These are phyloP conservation scores for Sycophaga agraensis DNA, from an alignment of 1,140 invertebrate species.

Conservation along the genomic window DNA sequence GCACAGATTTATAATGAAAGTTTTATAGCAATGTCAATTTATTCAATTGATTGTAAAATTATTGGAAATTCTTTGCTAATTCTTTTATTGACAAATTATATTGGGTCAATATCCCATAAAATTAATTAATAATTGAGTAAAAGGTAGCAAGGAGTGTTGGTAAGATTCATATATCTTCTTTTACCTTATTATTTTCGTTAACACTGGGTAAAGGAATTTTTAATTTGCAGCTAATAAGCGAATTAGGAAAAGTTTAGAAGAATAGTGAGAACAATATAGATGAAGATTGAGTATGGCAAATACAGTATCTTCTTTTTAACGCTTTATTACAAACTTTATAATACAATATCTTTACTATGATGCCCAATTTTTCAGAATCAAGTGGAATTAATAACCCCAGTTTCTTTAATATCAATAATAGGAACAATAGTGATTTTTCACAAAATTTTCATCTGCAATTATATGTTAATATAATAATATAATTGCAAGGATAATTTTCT, in stretches of 20 bases:
- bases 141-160: no score
- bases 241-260: constrained; percentile 8
- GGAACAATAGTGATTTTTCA: constrained; percentile 11
- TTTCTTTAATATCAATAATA: constrained; percentile 11
- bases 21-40: no score
- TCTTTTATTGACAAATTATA: constrained; percentile 11
- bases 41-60: background rate
- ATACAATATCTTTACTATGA: constrained; percentile 11
- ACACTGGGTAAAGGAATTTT: background rate
- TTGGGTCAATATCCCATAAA: constrained; percentile 11
- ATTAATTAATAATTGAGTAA: constrained; percentile 3
- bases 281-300: constrained; percentile 14
- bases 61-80: background rate
- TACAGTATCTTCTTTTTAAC: constrained; percentile 5
- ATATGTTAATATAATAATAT: background rate
- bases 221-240: constrained; percentile 1
- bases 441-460: background rate
- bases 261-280: constrained; percentile 16
- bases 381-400: background rate
- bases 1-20: no score
- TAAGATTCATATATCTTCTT: no score
- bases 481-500: background rate
- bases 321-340: constrained; percentile 6
- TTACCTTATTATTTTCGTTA: background rate
- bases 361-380: constrained; percentile 20